phyloP scores from a whole-genome alignment of 2,888 invertebrate genomes.

The Hyalella azteca region DNA sequence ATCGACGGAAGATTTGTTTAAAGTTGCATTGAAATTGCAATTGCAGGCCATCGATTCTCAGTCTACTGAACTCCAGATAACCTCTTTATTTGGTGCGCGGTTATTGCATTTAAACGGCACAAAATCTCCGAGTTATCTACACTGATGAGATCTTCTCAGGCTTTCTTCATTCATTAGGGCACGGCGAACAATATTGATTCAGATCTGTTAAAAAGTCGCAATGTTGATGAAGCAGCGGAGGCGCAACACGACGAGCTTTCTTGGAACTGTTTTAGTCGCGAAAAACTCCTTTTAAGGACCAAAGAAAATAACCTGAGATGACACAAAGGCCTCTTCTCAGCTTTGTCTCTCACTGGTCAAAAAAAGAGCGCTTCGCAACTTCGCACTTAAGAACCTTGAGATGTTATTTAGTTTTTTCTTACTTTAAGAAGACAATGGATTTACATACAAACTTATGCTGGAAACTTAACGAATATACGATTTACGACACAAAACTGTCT shows the following conservation, averaged over 20 bases:
- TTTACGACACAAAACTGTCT: too few relatives aligned
- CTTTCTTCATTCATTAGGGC: slow-evolving; percentile 6
- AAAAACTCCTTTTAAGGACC: slow-evolving; percentile 11
- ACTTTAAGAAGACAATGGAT: too few relatives aligned
- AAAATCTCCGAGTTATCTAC: too few relatives aligned
- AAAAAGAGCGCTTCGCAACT: neutral
- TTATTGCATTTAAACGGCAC: too few relatives aligned
- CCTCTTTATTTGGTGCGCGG: too few relatives aligned
- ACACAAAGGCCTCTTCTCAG: slow-evolving; percentile 8
- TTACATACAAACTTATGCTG: too few relatives aligned
- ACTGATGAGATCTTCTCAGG: neutral
- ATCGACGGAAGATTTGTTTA: too few relatives aligned
- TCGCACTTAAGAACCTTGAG: neutral
- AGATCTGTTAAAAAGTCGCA: slow-evolving; percentile 13
- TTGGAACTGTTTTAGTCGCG: neutral
- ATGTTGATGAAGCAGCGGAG: slow-evolving; percentile 5
- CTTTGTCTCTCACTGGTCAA: neutral
- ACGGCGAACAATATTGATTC: slow-evolving; percentile 15
- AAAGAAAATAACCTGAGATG: slow-evolving; percentile 24
- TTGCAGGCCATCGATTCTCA: too few relatives aligned
- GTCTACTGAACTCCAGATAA: too few relatives aligned
- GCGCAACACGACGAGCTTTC: neutral
- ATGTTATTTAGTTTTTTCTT: neutral
- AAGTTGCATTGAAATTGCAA: too few relatives aligned
- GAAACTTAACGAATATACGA: too few relatives aligned